These are phyloP conservation scores for Himalopsyche anomala DNA, from an alignment of 2,888 invertebrate species.

Conservation along the genomic window DNA sequence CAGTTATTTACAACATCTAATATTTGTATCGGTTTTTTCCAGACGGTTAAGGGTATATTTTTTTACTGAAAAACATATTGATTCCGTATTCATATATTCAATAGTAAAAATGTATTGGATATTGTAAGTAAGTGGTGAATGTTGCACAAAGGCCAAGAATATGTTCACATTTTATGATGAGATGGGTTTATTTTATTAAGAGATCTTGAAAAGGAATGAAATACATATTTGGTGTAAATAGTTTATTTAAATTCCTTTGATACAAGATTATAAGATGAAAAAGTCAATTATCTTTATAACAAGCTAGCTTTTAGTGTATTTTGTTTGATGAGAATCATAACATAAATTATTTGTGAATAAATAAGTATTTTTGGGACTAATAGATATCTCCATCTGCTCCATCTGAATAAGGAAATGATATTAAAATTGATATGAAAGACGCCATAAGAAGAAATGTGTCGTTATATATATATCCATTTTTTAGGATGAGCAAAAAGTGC, in stretches of 20 bases:
- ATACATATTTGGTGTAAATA: background rate
- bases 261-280: background rate
- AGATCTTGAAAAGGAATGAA: background rate
- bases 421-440: too few species aligned
- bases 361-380: too few species aligned
- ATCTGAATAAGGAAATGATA: too few species aligned
- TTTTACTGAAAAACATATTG: constrained; percentile 7
- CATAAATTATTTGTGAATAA: too few species aligned
- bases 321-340: too few species aligned
- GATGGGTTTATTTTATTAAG: background rate
- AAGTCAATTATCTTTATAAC: background rate
- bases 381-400: too few species aligned
- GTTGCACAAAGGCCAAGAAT: background rate
- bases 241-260: too few species aligned
- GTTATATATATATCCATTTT: too few species aligned
- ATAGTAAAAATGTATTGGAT: constrained; percentile 10
- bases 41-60: background rate
- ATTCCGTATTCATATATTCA: constrained; percentile 24
- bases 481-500: too few species aligned
- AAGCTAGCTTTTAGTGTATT: background rate
- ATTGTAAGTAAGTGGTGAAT: constrained; percentile 16
- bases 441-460: too few species aligned
- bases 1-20: background rate
- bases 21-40: background rate
- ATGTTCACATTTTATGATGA: constrained; percentile 3